A percentile compares a stretch with the other conserved stretches of the same genome.
Conservation (phyloP, 2,888 invertebrate genomes). For the Noctua janthina region DNA sequence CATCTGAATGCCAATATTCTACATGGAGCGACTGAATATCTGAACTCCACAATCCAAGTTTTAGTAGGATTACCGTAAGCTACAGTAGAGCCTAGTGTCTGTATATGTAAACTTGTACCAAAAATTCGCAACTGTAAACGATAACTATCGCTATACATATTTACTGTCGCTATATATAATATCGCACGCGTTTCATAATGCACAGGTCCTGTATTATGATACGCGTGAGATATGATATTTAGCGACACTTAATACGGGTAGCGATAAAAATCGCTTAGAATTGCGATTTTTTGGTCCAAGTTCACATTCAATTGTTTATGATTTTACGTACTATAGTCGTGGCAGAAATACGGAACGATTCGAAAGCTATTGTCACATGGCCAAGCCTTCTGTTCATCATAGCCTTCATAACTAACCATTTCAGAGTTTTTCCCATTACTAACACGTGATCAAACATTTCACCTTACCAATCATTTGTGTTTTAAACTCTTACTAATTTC, state of each 20-base stretch:
- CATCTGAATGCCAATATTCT: not conserved
- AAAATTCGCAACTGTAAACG: not conserved
- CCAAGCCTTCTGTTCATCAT: not conserved
- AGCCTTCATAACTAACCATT: slow-evolving; percentile 1
- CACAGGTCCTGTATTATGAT: not conserved
- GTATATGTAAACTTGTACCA: not conserved
- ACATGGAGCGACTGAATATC: not conserved
- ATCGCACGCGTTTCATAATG: not conserved
- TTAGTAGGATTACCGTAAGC: not conserved
- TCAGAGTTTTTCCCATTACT: not conserved
- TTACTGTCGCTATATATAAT: not conserved
- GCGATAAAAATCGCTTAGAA: not conserved
- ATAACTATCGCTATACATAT: not conserved
- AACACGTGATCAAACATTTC: not conserved
- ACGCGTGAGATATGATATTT: not conserved
- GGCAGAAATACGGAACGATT: not conserved
- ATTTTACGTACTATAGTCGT: not conserved
- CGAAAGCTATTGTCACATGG: slow-evolving; percentile 1
- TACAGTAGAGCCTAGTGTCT: no score
- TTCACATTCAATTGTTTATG: not conserved
- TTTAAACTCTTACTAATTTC: not conserved
- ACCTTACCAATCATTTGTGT: not conserved
- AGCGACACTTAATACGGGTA: not conserved
- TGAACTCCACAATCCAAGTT: not conserved
- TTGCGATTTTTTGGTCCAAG: not conserved